Evolutionary conservation across 1,140 invertebrate species (phyloP), one percentile per base, ranked within the genome.

Genomic region (Lepidurus apus): DNA sequence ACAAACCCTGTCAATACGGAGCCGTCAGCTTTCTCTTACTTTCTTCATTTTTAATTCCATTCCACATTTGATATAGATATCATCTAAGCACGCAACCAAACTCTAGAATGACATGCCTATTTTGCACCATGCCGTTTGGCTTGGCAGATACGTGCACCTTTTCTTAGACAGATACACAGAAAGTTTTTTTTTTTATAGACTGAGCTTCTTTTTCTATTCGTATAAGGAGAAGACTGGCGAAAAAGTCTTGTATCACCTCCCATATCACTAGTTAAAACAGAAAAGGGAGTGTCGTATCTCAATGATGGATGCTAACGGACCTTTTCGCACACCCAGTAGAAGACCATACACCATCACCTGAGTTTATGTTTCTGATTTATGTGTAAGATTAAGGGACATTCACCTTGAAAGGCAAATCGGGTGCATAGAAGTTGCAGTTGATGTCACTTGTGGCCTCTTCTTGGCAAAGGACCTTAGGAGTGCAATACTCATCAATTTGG

Each of bases 331-430:
- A 17, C 53, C 53, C n/a, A 65, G 53, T 65, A 65, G 53, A 65
- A 65, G 53, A 65, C 53, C 4, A 21, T 65, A 17, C 53, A 11
- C 21, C 21, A 65, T n/a, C 53, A 21, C 53, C 53, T 21, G 21
- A 17, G 5, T 65, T 65, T 65, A 65, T 65, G 53, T 65, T 21
- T 65, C 53, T 65, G 53, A 65, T 65, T 65, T 65, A 65, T 21
- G 53, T 65, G 7, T 5, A 13, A 65, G 53, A 65, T 65, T 65
- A 65, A 7, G 21, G 53, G 53, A 65, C 53, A 65, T 65, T 65
- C 53, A 65, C 53, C 53, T 65, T 65, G n/a, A 65, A 65, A 65
- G 53, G 53, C 10, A 47, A 65, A n/a, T 65, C 21, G 6, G 10
- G 53, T 65, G 21, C 1, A 21, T n/a, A 65, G 21, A 65, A 65